These are phyloP conservation scores for Trogon melanurus DNA, from an alignment of 2,113 vertebrate genomes.

Conservation along the genomic window DNA sequence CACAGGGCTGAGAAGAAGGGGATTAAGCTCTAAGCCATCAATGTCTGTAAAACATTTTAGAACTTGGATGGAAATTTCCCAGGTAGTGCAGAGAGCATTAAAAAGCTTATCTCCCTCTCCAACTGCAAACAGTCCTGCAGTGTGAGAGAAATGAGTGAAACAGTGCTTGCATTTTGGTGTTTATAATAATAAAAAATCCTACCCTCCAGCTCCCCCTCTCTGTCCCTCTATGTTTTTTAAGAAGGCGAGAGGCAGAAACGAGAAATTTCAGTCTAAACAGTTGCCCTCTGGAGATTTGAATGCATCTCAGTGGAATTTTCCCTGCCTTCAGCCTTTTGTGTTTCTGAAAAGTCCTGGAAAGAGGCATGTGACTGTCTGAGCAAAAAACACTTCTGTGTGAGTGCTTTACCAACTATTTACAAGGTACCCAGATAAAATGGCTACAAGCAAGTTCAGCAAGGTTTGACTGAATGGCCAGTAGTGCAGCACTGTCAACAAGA, in stretches of 20 bases:
- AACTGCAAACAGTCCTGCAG: background rate
- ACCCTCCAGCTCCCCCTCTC: background rate
- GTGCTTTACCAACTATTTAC: conserved; percentile 59
- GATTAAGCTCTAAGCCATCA: conserved; percentile 35
- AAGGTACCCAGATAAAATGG: conserved; percentile 59
- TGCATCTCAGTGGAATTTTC: conserved; percentile 78
- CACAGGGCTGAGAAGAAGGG: background rate
- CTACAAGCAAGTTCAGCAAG: conserved; percentile 37
- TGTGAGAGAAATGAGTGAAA: background rate
- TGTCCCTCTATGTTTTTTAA: background rate
- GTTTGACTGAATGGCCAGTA: conserved; percentile 47
- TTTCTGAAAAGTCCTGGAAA: conserved; percentile 70
- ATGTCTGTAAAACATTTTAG: conserved; percentile 37
- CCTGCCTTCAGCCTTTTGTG: conserved; percentile 77
- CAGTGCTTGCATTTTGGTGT: background rate
- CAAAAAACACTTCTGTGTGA: conserved; percentile 36
- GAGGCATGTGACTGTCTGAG: conserved; percentile 63
- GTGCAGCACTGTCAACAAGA: background rate
- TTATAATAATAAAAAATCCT: background rate
- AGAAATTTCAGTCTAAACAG: conserved; percentile 63
- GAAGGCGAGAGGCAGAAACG: background rate
- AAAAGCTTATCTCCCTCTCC: conserved; percentile 3
- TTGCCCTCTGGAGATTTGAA: conserved; percentile 77
- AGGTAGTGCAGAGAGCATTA: background rate
- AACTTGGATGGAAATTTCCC: conserved; percentile 24